Base-by-base conservation (phyloP, 2,888 invertebrate genomes). In the Stenurella melanura region DNA sequence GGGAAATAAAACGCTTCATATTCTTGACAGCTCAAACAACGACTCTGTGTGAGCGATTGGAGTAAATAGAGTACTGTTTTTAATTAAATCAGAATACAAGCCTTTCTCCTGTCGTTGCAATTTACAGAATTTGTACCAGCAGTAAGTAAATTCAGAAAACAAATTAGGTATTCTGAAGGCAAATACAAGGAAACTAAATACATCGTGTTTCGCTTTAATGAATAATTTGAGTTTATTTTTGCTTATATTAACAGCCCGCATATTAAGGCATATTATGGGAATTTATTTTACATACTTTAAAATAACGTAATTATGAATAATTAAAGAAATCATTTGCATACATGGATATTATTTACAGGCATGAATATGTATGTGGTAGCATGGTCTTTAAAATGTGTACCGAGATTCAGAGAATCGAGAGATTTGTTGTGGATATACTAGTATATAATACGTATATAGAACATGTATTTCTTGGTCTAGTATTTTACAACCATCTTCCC, bases 261-360 rank as follows among this genome's bases (percentile, higher is more conserved):
- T 50, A n/a, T 50, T n/a, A 50, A n/a, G 1, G 50, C n/a, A 50
- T n/a, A 50, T 50, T 50, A 50, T 50, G 50, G 2, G n/a, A 15
- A 6, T 5, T 6, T 50, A 50, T 50, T 50, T 50, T n/a, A 50
- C 50, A 50, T 7, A n/a, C 5, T 50, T 50, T 50, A 50, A 50
- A n/a, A 30, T n/a, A 61, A 61, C 0, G 30, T 61, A 61, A 61
- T 61, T 26, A 17, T 17, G 61, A 61, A 61, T 61, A 61, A 61
- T 61, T 61, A 61, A 7, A 0, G 21, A 15, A 30, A 30, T 30
- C 12, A 61, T 61, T 61, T 61, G n/a, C 34, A 61, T 61, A 61
- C 61, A 4, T 50, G 50, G n/a, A 50, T 50, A 50, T 50, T n/a
- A 50, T n/a, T 50, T 42, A 42, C 18, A 34, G 3, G 3, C 30